Conservation (phyloP, 2,797 vertebrate species). For the Pseudochaenichthys georgianus region DNA sequence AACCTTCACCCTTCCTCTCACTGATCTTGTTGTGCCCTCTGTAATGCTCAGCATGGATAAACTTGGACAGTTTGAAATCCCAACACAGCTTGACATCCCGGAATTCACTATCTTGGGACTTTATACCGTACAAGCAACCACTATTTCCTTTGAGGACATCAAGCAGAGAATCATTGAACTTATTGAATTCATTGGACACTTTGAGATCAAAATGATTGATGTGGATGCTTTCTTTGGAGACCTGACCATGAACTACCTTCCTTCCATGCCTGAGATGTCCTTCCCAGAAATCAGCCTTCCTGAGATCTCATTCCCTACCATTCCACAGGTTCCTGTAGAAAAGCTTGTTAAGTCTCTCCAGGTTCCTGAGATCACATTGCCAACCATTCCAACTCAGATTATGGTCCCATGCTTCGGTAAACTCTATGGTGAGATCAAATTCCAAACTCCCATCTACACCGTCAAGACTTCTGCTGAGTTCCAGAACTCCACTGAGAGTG, state of each 20-base stretch:
- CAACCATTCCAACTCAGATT: conserved; percentile 85
- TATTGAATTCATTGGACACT: conserved; percentile 88
- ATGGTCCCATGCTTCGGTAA: conserved; percentile 91
- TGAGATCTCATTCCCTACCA: conserved; percentile 84
- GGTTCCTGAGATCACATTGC: conserved; percentile 90
- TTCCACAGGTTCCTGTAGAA: conserved; percentile 87
- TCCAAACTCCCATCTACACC: conserved; percentile 89
- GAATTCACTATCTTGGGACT: conserved; percentile 88
- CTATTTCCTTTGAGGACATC: conserved; percentile 88
- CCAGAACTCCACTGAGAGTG: conserved; percentile 85
- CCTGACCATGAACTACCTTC: conserved; percentile 84
- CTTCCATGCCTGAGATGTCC: conserved; percentile 82
- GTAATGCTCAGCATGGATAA: conserved; percentile 83
- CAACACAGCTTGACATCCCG: conserved; percentile 87
- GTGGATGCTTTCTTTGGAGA: conserved; percentile 86
- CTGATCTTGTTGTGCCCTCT: conserved; percentile 88
- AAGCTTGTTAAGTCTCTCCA: conserved; percentile 85
- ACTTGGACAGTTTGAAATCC: conserved; percentile 83
- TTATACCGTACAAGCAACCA: conserved; percentile 85
- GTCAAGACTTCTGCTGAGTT: conserved; percentile 86
- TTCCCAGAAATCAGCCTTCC: conserved; percentile 88
- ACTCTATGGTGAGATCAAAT: conserved; percentile 85
- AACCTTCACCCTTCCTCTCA: conserved; percentile 89
- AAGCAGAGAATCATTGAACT: conserved; percentile 85
- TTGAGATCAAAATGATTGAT: conserved; percentile 83